Conservation (phyloP, 2,797 vertebrate genomes). For the Lerista edwardsae region DNA sequence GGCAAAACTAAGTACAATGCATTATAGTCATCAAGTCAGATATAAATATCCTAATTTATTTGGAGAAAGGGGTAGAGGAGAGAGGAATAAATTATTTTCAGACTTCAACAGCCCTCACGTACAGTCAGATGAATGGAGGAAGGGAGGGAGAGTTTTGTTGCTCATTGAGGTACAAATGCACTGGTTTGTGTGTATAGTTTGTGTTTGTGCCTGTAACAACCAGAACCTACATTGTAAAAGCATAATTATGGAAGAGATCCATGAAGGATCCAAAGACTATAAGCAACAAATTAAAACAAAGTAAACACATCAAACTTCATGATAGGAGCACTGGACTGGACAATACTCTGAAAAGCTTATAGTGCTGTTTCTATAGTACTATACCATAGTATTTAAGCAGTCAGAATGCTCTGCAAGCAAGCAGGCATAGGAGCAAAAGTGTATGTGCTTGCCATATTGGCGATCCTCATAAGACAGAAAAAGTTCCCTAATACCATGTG, state of each 20-base stretch:
- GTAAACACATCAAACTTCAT: background rate
- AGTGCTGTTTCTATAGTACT: background rate
- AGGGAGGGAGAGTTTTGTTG: no score
- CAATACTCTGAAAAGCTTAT: background rate
- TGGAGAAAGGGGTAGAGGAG: background rate
- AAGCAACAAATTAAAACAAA: background rate
- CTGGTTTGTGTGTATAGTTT: background rate
- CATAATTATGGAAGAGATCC: background rate
- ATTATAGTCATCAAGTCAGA: background rate
- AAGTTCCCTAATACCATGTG: no score
- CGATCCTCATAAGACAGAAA: background rate
- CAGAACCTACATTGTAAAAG: background rate
- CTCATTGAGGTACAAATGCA: no score
- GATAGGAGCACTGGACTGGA: background rate
- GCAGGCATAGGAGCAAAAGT: background rate
- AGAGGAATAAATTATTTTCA: background rate
- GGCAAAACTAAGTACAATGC: no score
- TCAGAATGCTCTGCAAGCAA: background rate
- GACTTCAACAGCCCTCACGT: background rate
- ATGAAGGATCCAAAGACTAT: background rate
- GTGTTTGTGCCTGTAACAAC: background rate
- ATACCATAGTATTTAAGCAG: background rate
- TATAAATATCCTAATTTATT: background rate
- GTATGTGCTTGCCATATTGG: background rate
- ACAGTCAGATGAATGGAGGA: no score